These are phyloP conservation scores for Onchidella celtica DNA, from an alignment of 2,888 invertebrate species.

Conservation along the genomic window DNA sequence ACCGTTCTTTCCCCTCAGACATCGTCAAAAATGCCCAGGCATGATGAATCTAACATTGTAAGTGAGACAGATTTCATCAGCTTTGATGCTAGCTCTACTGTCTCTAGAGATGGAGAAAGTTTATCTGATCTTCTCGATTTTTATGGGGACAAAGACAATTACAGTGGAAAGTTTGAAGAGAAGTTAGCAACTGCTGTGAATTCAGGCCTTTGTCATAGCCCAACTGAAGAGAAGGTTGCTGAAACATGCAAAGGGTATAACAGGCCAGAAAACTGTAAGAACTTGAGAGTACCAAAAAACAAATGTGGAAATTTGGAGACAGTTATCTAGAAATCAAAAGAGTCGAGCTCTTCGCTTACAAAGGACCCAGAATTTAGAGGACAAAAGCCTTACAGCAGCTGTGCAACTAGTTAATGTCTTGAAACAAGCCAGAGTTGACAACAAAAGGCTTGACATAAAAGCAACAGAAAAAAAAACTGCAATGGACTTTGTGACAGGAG, in stretches of 20 bases:
- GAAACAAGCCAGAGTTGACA: not conserved
- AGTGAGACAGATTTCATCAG: not conserved
- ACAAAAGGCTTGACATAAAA: not conserved
- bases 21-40: not conserved
- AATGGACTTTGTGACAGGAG: not conserved
- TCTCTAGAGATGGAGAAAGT: not conserved
- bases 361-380: not conserved
- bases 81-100: not conserved
- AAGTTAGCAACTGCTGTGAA: not conserved
- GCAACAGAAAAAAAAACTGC: not conserved
- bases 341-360: not conserved
- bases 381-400: not conserved
- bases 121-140: not conserved
- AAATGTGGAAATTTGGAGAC: not conserved
- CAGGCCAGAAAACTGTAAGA: not conserved
- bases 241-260: not conserved
- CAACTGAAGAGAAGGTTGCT: not conserved
- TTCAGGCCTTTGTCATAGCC: not conserved
- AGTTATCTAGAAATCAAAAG: not conserved
- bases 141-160: not conserved
- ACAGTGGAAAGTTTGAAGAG: not conserved
- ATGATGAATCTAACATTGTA: not conserved
- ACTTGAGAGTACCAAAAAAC: not conserved
- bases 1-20: not conserved
- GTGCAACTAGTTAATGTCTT: not conserved